Evolutionary conservation across 2,797 vertebrate genomes (phyloP), one percentile per base, ranked within the genome.

Genomic region (Enteromius unitaeniatus): DNA sequence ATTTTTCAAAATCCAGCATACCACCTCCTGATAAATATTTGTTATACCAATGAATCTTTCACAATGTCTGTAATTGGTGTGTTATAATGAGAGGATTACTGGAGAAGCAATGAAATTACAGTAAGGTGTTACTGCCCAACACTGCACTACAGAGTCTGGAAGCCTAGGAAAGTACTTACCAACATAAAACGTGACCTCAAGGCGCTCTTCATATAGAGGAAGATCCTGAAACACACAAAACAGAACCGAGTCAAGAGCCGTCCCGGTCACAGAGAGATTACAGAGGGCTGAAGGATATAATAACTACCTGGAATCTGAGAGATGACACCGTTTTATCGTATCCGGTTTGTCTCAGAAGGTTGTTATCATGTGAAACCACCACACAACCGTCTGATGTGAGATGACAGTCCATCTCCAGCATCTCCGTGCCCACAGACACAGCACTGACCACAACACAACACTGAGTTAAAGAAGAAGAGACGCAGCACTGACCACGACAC

Each of bases 351-450:
- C 97, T 95, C 85, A 86, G 84, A 31, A 98, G 93, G 88, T 97
- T 95, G 87, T 95, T 81, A 6, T 98, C 97, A 15, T 98, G 97
- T 62, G 96, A 97, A 81, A 97, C 95, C 7, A 97, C 94, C 75
- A 97, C 96, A 11, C 95, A 90, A 0, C 96, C 95, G 0, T 98
- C 97, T 0, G 42, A 85, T 0, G 96, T 97, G 88, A 97, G 65
- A 86, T 95, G 95, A 91, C 96, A 97, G 90, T 98, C 97, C n/a
- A 97, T 85, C 91, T 98, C 97, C 85, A 98, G 77, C 91, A 97
- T 95, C 65, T 96, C 88, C 0, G 96, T 94, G 64, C 93, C 92
- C 79, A 93, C 90, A 45, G 91, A 84, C 60, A 91, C 51, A 45
- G 45, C 9, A 42, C 42, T 10, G 40, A 9, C 40, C 40, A 2